Conservation (phyloP, 2,888 invertebrate species). For the Pristionchus japonicus region DNA sequence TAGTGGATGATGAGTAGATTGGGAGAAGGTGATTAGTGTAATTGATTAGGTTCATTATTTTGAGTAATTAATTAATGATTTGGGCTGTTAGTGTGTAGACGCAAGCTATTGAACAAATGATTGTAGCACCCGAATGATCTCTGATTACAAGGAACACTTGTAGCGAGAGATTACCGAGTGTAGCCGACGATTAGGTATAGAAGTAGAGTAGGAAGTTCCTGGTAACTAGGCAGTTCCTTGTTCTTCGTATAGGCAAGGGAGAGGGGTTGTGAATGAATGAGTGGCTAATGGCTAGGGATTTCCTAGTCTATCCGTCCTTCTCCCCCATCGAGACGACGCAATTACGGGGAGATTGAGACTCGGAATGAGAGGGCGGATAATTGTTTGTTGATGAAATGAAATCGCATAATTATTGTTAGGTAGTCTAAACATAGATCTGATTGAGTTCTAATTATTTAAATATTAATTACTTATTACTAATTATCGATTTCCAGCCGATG, state of each 20-base stretch:
- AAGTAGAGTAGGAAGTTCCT: neutral
- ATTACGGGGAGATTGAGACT: neutral
- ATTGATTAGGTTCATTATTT: too few species aligned
- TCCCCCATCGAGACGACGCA: neutral
- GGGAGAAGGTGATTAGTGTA: too few species aligned
- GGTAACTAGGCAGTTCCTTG: too few species aligned
- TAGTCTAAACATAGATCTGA: too few species aligned
- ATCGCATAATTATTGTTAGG: neutral
- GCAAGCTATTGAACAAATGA: too few species aligned
- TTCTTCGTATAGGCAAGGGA: too few species aligned
- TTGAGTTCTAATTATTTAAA: too few species aligned
- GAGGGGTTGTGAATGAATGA: too few species aligned
- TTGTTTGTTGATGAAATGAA: neutral
- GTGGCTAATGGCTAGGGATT: neutral
- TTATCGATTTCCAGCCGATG: constrained; percentile 43
- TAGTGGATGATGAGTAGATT: too few species aligned
- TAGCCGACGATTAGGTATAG: neutral
- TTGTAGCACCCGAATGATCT: neutral
- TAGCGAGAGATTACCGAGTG: neutral
- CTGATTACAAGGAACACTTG: neutral
- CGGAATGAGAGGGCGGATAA: neutral
- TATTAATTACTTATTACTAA: too few species aligned
- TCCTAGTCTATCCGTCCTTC: neutral
- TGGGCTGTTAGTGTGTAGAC: too few species aligned
- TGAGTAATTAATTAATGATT: too few species aligned